Base-by-base conservation (phyloP, 2,113 vertebrate species). In the Casuarius casuarius region DNA sequence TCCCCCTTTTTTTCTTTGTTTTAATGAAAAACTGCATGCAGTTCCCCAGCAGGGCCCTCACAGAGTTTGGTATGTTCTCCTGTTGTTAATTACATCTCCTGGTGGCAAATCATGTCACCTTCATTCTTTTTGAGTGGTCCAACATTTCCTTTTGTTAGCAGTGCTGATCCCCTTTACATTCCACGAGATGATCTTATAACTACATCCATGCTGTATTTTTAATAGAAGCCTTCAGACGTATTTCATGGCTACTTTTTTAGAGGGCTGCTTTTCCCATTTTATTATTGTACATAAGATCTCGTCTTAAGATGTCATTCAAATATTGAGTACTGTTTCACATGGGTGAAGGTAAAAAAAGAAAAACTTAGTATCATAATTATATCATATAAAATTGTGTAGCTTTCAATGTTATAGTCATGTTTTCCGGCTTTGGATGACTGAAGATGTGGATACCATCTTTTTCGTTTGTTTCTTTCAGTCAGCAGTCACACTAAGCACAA, bases 81-180 rank as follows among this genome's bases (percentile, higher is more conserved):
- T 82, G n/a, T 94, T 96, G 94, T 95, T 96, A 92, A 95, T 61
- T 92, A 82, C 13, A 89, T 96, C 92, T 94, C 95, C 78, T 96
- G 78, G 90, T 95, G 80, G 44, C 79, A 95, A 92, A 92, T 93
- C 84, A 15, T 81, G 83, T 94, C 56, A 87, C 66, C 29, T 81
- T 28, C 48, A 44, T 93, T 96, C 87, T 95, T 58, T 85, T 33
- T 38, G 49, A 95, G 46, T 85, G n/a, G 76, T 77, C 67, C 78
- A 68, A 94, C 93, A 66, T 80, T 38, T 92, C 63, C 26, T 90
- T 95, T 95, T 89, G 75, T 94, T 92, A 78, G 52, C 74, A 79
- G 48, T 51, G 33, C 52, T 70, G 70, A 56, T 88, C 81, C 66
- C 12, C 4, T 87, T 87, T 75, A 25, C 68, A 72, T 95, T 95